phyloP scores from a whole-genome alignment of 2,113 vertebrate species.

The Lophius piscatorius region DNA sequence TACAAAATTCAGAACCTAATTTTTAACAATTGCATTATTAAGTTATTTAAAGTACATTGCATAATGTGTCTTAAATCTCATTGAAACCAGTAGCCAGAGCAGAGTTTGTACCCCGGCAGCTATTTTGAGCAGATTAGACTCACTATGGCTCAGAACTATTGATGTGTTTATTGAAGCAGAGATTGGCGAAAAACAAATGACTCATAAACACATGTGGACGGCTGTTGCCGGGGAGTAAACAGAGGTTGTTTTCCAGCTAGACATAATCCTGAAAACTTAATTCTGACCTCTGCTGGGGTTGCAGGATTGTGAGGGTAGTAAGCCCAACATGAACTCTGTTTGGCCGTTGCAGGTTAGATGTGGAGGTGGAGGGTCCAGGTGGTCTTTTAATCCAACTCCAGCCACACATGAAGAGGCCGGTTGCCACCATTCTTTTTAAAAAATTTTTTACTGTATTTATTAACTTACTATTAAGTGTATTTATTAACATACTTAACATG shows the following conservation, averaged over 20 bases:
- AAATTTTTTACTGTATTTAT: too few relatives aligned
- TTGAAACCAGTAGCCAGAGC: too few relatives aligned
- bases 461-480: too few relatives aligned
- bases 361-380: background rate
- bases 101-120: background rate
- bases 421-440: too few relatives aligned
- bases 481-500: too few relatives aligned
- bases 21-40: too few relatives aligned
- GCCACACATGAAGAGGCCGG: too few relatives aligned
- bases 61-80: too few relatives aligned
- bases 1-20: too few relatives aligned
- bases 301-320: background rate
- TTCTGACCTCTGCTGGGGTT: conserved; percentile 17
- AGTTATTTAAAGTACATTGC: too few relatives aligned
- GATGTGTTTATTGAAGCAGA: conserved; percentile 53
- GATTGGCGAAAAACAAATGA: conserved; percentile 60
- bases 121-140: conserved; percentile 42
- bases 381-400: background rate
- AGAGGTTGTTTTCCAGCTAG: conserved; percentile 14
- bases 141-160: conserved; percentile 48
- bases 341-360: background rate
- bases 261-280: conserved; percentile 34
- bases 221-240: conserved; percentile 32
- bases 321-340: background rate
- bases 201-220: conserved; percentile 45